A percentile compares a stretch with the other conserved stretches of the same genome.
Conservation (phyloP, 2,113 vertebrate genomes). For the Prinia subflava region DNA sequence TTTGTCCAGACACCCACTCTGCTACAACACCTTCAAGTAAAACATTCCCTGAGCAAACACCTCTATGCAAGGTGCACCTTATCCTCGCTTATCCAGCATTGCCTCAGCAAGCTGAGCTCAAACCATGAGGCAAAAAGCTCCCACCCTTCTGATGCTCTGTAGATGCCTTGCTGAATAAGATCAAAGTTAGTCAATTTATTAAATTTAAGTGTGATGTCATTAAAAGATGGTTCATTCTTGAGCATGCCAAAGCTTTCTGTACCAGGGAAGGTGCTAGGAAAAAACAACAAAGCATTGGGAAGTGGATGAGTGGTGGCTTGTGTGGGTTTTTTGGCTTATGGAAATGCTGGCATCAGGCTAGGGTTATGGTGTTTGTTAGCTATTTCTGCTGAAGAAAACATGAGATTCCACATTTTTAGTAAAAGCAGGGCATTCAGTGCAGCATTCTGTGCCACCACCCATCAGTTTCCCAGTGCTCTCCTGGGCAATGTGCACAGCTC, state of each 20-base stretch:
- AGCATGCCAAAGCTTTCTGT: background rate
- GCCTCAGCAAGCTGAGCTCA: background rate
- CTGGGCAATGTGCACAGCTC: background rate
- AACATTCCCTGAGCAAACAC: background rate
- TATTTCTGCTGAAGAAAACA: background rate
- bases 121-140: rapidly evolving
- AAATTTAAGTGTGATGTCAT: background rate
- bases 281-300: background rate
- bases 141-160: background rate
- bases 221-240: background rate
- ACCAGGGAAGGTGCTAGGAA: background rate
- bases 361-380: background rate
- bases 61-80: background rate
- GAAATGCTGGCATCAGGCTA: background rate
- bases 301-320: background rate
- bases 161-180: background rate
- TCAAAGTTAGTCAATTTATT: background rate
- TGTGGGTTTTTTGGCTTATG: background rate
- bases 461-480: background rate
- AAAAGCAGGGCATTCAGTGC: background rate
- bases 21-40: background rate
- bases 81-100: background rate
- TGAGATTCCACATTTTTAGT: background rate
- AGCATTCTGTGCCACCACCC: background rate
- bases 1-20: background rate